Evolutionary conservation across 2,888 invertebrate species (phyloP).

Genomic region (Epinotia bilunana): DNA sequence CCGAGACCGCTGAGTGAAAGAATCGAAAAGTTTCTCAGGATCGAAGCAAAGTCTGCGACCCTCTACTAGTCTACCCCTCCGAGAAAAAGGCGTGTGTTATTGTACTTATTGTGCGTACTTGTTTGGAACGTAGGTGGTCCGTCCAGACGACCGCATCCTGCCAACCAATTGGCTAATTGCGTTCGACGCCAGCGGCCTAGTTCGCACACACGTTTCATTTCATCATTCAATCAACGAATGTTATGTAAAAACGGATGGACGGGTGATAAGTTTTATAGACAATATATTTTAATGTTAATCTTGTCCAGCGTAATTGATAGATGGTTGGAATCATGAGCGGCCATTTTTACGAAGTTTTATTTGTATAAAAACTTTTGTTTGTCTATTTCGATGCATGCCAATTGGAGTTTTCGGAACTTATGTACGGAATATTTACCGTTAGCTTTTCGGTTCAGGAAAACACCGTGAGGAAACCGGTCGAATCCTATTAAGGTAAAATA

Average conservation of each 20-base stretch:
- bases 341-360: too few relatives aligned
- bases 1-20: too few relatives aligned
- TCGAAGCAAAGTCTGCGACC: neutral
- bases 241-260: constrained; percentile 15
- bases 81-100: neutral
- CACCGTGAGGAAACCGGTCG: too few relatives aligned
- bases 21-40: too few relatives aligned
- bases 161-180: constrained; percentile 43
- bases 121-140: constrained; percentile 40
- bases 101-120: neutral
- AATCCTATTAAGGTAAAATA: too few relatives aligned
- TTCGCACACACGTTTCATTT: constrained; percentile 34
- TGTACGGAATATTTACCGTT: too few relatives aligned
- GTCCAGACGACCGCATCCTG: constrained; percentile 35
- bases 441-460: too few relatives aligned
- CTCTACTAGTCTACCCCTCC: neutral
- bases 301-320: neutral
- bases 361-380: too few relatives aligned
- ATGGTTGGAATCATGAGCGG: neutral
- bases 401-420: too few relatives aligned
- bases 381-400: too few relatives aligned
- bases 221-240: constrained; percentile 5
- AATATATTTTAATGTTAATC: neutral
- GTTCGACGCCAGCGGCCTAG: constrained; percentile 31
- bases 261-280: neutral